Base-by-base conservation (phyloP, 2,797 vertebrate species). In the Chrosomus eos region DNA sequence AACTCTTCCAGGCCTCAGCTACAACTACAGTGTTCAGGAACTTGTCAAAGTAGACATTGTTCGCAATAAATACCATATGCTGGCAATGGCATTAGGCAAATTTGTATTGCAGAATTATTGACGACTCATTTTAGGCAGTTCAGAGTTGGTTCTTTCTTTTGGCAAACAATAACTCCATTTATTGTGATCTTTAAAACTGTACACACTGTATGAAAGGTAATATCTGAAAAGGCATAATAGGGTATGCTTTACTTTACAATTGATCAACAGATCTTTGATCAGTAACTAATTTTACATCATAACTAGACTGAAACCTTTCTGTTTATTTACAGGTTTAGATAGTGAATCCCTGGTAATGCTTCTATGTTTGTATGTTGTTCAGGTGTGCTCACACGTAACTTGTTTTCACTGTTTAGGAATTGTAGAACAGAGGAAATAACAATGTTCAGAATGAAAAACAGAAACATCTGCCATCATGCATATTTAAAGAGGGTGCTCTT, bases 401-500 rank as follows among this genome's bases (percentile, higher is more conserved):
- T 40, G 13, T 51, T 75, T 84, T 31, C 21, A 36, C 19, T 78
- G 74, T 78, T 53, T 28, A 43, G 75, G 36, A 38, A 67, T 83
- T 43, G 81, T 87, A 74, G 62, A 60, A 84, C 86, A 84, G 62
- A 53, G 75, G 75, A 73, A 82, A 83, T 80, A 82, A 83, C 75
- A 87, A 55, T 16, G 68, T 64, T 83, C 60, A 76, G 82, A 84
- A 81, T 81, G 79, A 87, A 81, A 80, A 76, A 80, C 64, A 87
- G 86, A 84, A 87, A 87, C 86, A 87, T 87, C 86, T 87, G 86
- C 86, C 71, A 5, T 84, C 82, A 81, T 87, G 86, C 86, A 87
- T 87, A 80, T 84, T 87, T 87, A 84, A 87, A 84, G 33, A 80
- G 31, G 28, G 38, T 67, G 77, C 82, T 87, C 86, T 81, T 84